phyloP scores from a whole-genome alignment of 2,797 vertebrate species.

The Pseudotriccus pelzelni region DNA sequence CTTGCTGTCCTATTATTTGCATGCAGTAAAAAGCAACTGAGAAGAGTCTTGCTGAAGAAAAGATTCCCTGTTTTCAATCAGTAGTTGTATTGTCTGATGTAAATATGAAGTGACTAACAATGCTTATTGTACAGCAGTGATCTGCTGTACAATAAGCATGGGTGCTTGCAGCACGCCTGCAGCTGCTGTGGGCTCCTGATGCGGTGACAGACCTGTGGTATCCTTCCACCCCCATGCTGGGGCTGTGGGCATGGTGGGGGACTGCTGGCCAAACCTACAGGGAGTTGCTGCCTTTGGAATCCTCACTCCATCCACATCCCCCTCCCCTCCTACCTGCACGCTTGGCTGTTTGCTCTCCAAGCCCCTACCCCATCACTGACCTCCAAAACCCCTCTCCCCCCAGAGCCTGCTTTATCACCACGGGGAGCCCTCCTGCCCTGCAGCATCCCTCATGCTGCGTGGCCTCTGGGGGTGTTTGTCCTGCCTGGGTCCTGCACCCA shows the following conservation, averaged over 20 bases:
- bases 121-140: background rate
- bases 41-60: background rate
- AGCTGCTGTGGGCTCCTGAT: background rate
- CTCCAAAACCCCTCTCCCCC: background rate
- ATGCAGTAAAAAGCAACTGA: background rate
- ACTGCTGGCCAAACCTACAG: background rate
- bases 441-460: rapidly evolving
- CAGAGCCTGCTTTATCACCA: background rate
- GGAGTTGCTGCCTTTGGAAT: background rate
- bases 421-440: background rate
- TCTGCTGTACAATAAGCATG: rapidly evolving
- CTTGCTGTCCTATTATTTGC: background rate
- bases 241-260: background rate
- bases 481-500: rapidly evolving
- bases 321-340: background rate
- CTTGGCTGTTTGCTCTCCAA: background rate
- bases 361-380: no score
- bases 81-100: background rate
- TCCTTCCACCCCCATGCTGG: rapidly evolving
- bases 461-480: background rate
- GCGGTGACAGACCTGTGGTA: background rate
- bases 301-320: background rate
- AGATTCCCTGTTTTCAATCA: background rate
- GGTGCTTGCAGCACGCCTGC: background rate
- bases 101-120: background rate